Conservation (phyloP, 2,797 vertebrate genomes). For the Margarornis squamiger region DNA sequence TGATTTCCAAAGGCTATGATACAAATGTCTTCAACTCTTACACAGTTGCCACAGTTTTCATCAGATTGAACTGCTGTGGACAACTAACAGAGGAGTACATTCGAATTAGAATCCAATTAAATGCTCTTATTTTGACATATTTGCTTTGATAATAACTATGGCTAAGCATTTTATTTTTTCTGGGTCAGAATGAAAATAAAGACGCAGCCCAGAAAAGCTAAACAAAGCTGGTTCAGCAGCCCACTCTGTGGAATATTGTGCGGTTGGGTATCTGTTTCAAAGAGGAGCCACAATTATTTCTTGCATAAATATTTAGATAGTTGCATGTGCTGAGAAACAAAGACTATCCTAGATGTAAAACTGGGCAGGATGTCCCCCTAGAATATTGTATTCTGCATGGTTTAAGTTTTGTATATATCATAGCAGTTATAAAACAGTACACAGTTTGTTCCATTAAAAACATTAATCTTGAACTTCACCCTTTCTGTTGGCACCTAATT, state of each 20-base stretch:
- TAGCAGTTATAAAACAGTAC: not conserved
- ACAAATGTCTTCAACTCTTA: conserved; percentile 15
- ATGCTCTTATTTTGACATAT: conserved; percentile 35
- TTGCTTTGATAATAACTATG: conserved; percentile 20
- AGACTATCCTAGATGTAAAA: not conserved
- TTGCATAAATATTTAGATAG: conserved; percentile 63
- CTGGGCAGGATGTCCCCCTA: not conserved
- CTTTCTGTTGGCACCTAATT: not conserved
- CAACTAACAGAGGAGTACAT: conserved; percentile 37
- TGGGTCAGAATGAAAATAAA: conserved; percentile 13
- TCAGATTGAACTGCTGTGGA: not conserved
- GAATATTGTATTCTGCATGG: not conserved
- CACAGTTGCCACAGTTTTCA: conserved; percentile 36
- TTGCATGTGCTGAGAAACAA: conserved; percentile 38
- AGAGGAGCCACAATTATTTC: conserved; percentile 29
- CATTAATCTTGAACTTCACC: not conserved
- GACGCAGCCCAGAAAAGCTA: conserved; percentile 28
- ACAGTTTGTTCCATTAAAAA: not conserved
- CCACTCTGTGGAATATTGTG: not conserved
- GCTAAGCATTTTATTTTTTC: not conserved
- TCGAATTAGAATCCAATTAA: conserved; percentile 30
- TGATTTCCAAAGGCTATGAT: conserved; percentile 18
- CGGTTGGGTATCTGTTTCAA: conserved; percentile 38
- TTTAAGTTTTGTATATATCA: not conserved
- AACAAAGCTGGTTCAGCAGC: conserved; percentile 50